Base-by-base conservation (phyloP, 37 sponge, comb jelly and placozoan species). In the Lycopodina hypogea region DNA sequence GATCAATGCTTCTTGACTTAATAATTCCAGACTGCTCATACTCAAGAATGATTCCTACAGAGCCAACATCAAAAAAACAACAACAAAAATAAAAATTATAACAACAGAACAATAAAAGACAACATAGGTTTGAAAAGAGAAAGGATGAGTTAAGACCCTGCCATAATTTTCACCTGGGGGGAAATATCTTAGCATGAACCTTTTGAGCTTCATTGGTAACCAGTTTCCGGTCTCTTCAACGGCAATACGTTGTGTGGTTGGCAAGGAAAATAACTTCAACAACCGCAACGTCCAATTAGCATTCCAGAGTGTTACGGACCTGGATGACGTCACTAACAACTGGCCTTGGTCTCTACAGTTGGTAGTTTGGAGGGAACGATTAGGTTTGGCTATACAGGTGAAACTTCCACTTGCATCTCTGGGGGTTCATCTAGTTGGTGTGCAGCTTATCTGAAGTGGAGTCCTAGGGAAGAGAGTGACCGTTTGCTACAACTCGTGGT, bases 181-280 rank as follows among this genome's bases (percentile, higher is more conserved):
- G 74, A 91, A 97, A 74, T 97, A 97, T 1, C 98, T 83, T 29
- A 97, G 78, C 24, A 97, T 81, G 56, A 97, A 97, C 32, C 95
- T 52, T 68, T 90, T 92, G 38, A 97, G 84, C 69, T 91, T 97
- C 97, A 97, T 97, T 1, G 2, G 7, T 34, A 65, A 65, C 30
- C 26, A 7, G 35, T 28, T 28, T 59, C 60, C n/a, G 55, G 12
- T 53, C 17, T 53, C 55, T 17, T 53, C 55, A 12, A 17, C 55
- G 12, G 12, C 17, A 17, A 53, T 53, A 17, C 17, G 55, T 17
- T 53, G 12, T 53, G 55, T 53, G 17, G 17, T 19, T 53, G 55
- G 17, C 55, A 17, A 19, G 17, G 17, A 53, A 19, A 17, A 53
- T n/a, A n/a, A n/a, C n/a, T n/a, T n/a, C n/a, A n/a, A n/a, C n/a